A percentile compares a stretch with the other conserved stretches of the same genome.
These are phyloP conservation scores for Stenurella melanura DNA, from an alignment of 2,888 invertebrate genomes.

Conservation along the genomic window DNA sequence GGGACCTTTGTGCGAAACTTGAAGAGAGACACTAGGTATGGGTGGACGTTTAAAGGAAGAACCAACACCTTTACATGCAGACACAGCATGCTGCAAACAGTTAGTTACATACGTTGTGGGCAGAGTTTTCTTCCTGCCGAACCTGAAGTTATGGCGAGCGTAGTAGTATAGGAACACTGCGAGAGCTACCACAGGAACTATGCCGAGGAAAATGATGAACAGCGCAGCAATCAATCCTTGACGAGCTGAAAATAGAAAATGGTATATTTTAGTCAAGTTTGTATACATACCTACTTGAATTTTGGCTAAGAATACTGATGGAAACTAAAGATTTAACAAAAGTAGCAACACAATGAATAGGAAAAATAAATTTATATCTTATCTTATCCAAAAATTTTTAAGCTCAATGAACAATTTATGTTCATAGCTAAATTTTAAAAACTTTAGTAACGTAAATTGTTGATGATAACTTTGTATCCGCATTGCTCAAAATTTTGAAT, in stretches of 20 bases:
- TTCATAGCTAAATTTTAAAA: too few species aligned
- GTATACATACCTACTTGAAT: too few species aligned
- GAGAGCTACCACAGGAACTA: slow-evolving; percentile 84
- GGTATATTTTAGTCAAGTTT: too few species aligned
- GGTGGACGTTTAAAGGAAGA: slow-evolving; percentile 43
- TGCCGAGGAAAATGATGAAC: slow-evolving; percentile 91
- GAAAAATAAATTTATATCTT: too few species aligned
- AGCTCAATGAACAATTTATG: too few species aligned
- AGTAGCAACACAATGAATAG: too few species aligned
- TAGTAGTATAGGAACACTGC: slow-evolving; percentile 84
- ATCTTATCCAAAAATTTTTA: too few species aligned
- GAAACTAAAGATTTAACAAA: background rate
- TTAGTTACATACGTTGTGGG: slow-evolving; percentile 75
- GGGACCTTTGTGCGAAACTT: slow-evolving; percentile 42
- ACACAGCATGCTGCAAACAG: slow-evolving; percentile 67
- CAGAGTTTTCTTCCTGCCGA: slow-evolving; percentile 75
- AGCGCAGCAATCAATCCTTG: slow-evolving; percentile 86
- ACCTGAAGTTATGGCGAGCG: slow-evolving; percentile 80
- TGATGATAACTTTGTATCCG: too few species aligned
- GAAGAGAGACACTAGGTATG: slow-evolving; percentile 45
- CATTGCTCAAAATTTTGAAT: too few species aligned
- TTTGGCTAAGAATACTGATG: background rate
- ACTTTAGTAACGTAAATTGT: too few species aligned
- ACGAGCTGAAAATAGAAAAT: slow-evolving; percentile 78
- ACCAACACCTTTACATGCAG: slow-evolving; percentile 69